These are phyloP conservation scores for Falco berigora DNA, from an alignment of 2,797 vertebrate genomes.

Conservation along the genomic window DNA sequence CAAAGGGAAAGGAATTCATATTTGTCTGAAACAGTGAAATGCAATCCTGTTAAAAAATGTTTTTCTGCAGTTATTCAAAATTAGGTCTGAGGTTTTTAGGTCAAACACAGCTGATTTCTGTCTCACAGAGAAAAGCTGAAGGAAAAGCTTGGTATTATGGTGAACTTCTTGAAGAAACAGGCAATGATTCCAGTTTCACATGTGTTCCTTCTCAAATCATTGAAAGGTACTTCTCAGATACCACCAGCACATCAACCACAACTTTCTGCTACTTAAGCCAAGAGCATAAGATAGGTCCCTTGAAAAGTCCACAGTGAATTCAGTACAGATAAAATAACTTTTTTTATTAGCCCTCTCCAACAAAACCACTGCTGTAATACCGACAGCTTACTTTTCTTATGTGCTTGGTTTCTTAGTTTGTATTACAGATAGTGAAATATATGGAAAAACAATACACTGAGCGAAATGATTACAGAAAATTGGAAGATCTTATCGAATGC, in stretches of 20 bases:
- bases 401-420: background rate
- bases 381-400: background rate
- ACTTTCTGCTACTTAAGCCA: background rate
- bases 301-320: background rate
- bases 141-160: background rate
- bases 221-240: background rate
- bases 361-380: background rate
- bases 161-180: background rate
- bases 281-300: background rate
- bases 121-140: background rate
- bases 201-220: background rate
- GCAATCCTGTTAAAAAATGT: background rate
- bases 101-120: background rate
- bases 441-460: background rate
- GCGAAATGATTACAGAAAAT: background rate
- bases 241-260: background rate
- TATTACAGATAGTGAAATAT: background rate
- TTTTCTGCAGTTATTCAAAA: background rate
- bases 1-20: background rate
- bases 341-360: background rate
- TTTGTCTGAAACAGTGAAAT: constrained; percentile 8
- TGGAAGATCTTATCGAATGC: background rate
- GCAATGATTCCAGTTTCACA: background rate
- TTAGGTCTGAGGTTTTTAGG: background rate
- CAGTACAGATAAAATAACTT: background rate